phyloP scores from a whole-genome alignment of 1,140 invertebrate genomes.

The Dolichoris vasculosae region DNA sequence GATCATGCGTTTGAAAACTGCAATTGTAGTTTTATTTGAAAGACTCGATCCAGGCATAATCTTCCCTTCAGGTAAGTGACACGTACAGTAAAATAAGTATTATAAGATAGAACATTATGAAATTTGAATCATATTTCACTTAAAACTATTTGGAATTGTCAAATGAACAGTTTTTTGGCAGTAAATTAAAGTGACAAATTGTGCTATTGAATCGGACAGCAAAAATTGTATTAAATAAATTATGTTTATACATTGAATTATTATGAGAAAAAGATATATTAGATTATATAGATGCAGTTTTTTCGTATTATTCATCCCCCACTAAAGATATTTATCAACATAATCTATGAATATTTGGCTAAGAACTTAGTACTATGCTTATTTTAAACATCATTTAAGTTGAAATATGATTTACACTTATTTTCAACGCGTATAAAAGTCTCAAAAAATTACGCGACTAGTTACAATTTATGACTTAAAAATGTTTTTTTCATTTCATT shows the following conservation, averaged over 20 bases:
- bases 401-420: background rate
- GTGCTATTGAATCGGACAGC: background rate
- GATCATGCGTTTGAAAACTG: constrained; percentile 24
- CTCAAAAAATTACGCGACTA: background rate
- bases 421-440: background rate
- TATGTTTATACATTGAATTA: background rate
- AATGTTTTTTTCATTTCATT: background rate
- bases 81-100: background rate
- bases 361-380: background rate
- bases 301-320: background rate
- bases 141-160: background rate
- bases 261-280: background rate
- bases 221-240: background rate
- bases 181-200: background rate
- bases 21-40: background rate
- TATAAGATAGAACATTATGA: background rate
- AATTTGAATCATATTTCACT: background rate
- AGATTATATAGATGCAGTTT: background rate
- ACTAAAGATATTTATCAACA: background rate
- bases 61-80: constrained; percentile 23
- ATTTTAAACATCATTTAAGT: background rate
- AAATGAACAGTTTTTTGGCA: background rate
- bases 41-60: background rate
- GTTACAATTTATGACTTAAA: background rate
- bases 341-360: background rate